Evolutionary conservation across 1,140 invertebrate species (phyloP), one percentile per base, ranked within the genome.

Genomic region (Drosophila virilis): DNA sequence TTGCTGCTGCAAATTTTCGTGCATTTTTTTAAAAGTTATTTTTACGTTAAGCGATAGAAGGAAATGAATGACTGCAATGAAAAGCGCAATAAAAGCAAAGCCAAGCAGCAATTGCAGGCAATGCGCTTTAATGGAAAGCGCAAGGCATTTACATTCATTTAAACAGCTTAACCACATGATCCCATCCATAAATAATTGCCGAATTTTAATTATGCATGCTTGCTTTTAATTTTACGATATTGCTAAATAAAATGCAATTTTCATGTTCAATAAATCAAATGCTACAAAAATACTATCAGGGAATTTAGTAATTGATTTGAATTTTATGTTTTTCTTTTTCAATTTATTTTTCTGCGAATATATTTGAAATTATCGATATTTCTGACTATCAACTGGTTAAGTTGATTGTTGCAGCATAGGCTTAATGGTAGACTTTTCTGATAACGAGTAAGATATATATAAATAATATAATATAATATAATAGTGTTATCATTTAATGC

Each of bases 41-140:
- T 84, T 79, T 52, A 59, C 73, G 62, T 75, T 80, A 72, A 66
- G 77, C 68, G 85, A 78, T 76, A 89, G 84, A 89, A 89, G 84
- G 85, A 89, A 89, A 89, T 90, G 84, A 80, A 89, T 90, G 80
- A 76, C 60, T 78, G 75, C 58, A 62, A 69, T 65, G 48, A 82
- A 74, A 59, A 32, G 15, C 17, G 74, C 77, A 65, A 68, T 77
- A 75, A 84, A 83, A 54, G 62, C 55, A 66, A 58, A 48, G 10
- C 28, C 13, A 60, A 57, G 43, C 32, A 40, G 71, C 61, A 52
- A 33, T 37, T 68, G 59, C 57, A 60, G 42, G 32, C n/a, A 48
- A 40, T 84, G 58, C 68, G 54, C 80, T 84, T 48, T 57, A 51
- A 10, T 17, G n/a, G 40, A 72, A 65, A 59, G 22, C 33, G 46